Percentiles rank a stretch among this genome's conserved stretches.
These are phyloP conservation scores for Lophius piscatorius DNA, from an alignment of 2,113 vertebrate species.

Conservation along the genomic window DNA sequence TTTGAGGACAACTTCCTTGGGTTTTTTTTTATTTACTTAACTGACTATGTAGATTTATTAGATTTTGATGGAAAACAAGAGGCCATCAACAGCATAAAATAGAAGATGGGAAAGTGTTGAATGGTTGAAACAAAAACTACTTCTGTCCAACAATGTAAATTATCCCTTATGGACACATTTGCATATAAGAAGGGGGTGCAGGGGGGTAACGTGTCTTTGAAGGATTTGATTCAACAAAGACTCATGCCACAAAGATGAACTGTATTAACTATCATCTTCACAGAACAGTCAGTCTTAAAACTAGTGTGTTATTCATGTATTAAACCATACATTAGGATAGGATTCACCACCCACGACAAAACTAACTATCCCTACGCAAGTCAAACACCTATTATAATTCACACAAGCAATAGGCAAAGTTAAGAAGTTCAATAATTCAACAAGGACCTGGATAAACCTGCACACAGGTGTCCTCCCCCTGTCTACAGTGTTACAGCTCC, in stretches of 20 bases:
- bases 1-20: slow-evolving; percentile 1
- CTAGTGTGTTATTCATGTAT: slow-evolving; percentile 74
- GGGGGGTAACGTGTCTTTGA: slow-evolving; percentile 41
- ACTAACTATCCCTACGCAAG: slow-evolving; percentile 86
- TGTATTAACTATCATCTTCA: slow-evolving; percentile 41
- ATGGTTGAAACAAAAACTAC: slow-evolving; percentile 49
- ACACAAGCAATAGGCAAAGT: slow-evolving; percentile 85
- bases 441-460: slow-evolving; percentile 66
- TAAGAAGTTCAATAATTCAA: slow-evolving; percentile 76
- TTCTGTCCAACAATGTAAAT: slow-evolving; percentile 33
- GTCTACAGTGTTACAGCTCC: slow-evolving; percentile 71
- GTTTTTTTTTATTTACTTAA: background rate
- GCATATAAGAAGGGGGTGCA: slow-evolving; percentile 43
- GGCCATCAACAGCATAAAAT: slow-evolving; percentile 36
- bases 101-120: slow-evolving; percentile 27
- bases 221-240: slow-evolving; percentile 36
- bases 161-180: slow-evolving; percentile 34
- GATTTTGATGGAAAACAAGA: slow-evolving; percentile 57
- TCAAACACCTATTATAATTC: slow-evolving; percentile 81
- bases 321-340: slow-evolving; percentile 87
- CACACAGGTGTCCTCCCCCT: slow-evolving; percentile 52
- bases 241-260: slow-evolving; percentile 37
- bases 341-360: slow-evolving; percentile 84
- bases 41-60: background rate
- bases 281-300: slow-evolving; percentile 53